Percentiles rank a stretch among this genome's conserved stretches.
Conservation (phyloP, 2,888 invertebrate species). For the Cephus runcator region DNA sequence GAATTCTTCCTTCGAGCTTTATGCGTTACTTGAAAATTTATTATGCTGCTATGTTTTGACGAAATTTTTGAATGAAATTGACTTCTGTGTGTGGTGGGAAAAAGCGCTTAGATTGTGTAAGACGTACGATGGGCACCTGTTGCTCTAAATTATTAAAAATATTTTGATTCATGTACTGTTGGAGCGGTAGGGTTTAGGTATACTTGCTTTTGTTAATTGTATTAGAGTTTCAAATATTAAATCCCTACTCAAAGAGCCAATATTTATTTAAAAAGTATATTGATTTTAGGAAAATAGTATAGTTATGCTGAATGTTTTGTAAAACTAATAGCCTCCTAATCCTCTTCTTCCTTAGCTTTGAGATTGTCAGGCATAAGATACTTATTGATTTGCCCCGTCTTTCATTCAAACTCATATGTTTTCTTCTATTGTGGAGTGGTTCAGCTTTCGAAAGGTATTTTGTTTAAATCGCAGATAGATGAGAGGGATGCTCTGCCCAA, state of each 20-base stretch:
- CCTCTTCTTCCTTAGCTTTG: background rate
- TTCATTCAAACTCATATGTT: background rate
- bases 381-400: background rate
- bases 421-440: background rate
- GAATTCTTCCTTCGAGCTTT: background rate
- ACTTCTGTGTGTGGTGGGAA: background rate
- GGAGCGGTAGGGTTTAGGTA: slow-evolving; percentile 33
- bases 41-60: background rate
- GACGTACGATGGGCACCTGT: slow-evolving; percentile 1
- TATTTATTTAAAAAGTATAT: background rate
- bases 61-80: background rate
- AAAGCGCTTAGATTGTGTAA: background rate
- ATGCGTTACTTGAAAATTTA: background rate
- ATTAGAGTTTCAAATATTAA: background rate
- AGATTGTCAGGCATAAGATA: background rate
- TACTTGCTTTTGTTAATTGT: background rate
- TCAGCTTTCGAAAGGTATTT: slow-evolving; percentile 29
- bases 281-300: background rate
- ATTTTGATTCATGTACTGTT: slow-evolving; percentile 3
- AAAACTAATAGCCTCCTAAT: background rate
- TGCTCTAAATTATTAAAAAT: background rate
- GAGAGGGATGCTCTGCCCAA: slow-evolving; percentile 64
- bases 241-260: background rate
- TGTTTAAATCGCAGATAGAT: slow-evolving; percentile 62
- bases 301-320: background rate